A percentile compares a stretch with the other conserved stretches of the same genome.
These are phyloP conservation scores for Drosophila subobscura DNA, from an alignment of 1,140 invertebrate genomes.

Conservation along the genomic window DNA sequence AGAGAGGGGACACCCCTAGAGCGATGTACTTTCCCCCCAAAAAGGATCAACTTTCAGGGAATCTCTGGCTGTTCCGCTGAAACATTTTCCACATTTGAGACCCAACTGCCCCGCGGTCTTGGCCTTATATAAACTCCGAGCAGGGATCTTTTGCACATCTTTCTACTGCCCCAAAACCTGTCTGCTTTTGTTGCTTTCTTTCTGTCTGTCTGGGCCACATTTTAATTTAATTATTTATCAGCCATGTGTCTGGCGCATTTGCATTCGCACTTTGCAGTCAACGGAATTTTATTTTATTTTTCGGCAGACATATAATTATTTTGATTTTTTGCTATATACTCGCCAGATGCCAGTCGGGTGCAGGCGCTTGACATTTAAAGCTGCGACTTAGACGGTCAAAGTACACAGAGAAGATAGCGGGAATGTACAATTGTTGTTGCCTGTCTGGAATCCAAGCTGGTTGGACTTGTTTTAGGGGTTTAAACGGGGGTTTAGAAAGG, in stretches of 20 bases:
- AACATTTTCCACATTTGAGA: too few relatives aligned
- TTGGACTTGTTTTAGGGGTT: too few relatives aligned
- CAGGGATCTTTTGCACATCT: too few relatives aligned
- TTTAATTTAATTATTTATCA: conserved; percentile 31
- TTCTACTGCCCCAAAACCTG: conserved; percentile 1
- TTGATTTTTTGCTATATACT: conserved; percentile 8
- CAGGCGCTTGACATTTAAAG: conserved; percentile 59
- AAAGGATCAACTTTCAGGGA: conserved; percentile 2
- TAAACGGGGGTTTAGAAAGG: too few relatives aligned
- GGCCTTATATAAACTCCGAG: too few relatives aligned
- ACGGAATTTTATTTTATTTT: conserved; percentile 19
- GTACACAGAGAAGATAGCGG: conserved; percentile 19
- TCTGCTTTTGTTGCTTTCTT: conserved; percentile 13
- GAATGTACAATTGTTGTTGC: background rate
- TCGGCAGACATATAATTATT: conserved; percentile 35
- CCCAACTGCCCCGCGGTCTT: too few relatives aligned
- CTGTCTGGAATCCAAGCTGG: too few relatives aligned
- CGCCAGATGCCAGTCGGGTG: conserved; percentile 31
- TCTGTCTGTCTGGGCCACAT: conserved; percentile 13
- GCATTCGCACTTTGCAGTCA: conserved; percentile 62
- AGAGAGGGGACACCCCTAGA: background rate
- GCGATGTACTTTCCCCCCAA: background rate
- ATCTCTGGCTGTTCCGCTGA: background rate
- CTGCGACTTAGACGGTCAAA: conserved; percentile 50
- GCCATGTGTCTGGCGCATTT: conserved; percentile 54